Evolutionary conservation across 2,797 vertebrate genomes (phyloP).

Genomic region (Gymnocypris eckloni): DNA sequence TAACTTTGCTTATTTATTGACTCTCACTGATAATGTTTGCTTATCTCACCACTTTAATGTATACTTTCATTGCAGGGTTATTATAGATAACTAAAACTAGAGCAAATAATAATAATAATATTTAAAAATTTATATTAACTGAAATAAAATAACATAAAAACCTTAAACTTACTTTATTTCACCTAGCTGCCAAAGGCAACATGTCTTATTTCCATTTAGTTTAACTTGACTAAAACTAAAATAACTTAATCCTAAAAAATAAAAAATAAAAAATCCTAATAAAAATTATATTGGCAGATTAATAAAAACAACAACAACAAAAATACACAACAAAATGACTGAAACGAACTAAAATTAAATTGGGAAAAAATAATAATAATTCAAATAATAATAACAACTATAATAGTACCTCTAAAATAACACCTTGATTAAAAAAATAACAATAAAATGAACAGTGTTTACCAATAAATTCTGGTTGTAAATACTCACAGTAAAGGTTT

Average conservation of each 20-base stretch:
- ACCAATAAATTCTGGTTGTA: too few species aligned
- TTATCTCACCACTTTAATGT: neutral
- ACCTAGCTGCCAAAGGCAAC: neutral
- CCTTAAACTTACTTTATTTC: neutral
- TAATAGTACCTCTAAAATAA: neutral
- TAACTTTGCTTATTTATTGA: neutral
- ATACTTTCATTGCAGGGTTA: neutral
- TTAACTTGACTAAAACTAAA: neutral
- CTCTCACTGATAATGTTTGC: neutral
- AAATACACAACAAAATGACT: neutral
- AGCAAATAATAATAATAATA: too few species aligned
- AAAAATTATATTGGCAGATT: neutral
- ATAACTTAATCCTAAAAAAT: neutral
- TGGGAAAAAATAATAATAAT: neutral
- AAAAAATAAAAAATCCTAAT: too few species aligned
- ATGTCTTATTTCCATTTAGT: neutral
- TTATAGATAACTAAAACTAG: neutral
- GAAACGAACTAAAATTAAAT: neutral
- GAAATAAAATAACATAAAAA: neutral
- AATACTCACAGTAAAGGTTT: too few species aligned
- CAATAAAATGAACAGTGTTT: too few species aligned
- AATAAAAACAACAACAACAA: neutral
- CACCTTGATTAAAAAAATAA: too few species aligned
- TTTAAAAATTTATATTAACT: neutral
- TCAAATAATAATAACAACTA: neutral